Evolutionary conservation across 1,140 invertebrate species (phyloP).

Genomic region (Drosophila asahinai): DNA sequence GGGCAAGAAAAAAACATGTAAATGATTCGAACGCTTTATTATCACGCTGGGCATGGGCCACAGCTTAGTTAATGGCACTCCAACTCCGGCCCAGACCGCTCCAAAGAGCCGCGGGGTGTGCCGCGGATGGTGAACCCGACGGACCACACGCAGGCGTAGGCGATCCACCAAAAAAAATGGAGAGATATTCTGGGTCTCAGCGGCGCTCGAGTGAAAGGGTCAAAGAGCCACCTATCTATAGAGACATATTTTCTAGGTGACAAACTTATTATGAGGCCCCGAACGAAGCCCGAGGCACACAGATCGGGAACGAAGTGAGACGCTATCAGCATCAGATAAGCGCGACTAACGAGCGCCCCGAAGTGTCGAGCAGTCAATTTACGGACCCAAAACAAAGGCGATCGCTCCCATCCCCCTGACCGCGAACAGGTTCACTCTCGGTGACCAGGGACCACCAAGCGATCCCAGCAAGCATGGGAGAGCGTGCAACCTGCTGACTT

Average conservation of each 20-base stretch:
- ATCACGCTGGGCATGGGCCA: constrained; percentile 64
- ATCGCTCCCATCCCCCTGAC: constrained; percentile 2
- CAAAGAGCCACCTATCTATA: constrained; percentile 48
- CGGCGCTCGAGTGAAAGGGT: constrained; percentile 76
- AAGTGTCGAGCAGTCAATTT: constrained; percentile 82
- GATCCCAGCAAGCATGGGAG: constrained; percentile 47
- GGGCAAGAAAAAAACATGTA: constrained; percentile 52
- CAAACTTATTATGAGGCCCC: constrained; percentile 76
- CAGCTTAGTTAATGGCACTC: constrained; percentile 72
- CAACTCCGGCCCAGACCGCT: constrained; percentile 6
- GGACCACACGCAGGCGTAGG: constrained; percentile 66
- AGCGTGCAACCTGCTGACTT: constrained; percentile 75
- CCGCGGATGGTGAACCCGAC: constrained; percentile 13
- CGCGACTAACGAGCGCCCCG: constrained; percentile 58
- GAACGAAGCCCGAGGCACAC: constrained; percentile 10
- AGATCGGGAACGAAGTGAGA: constrained; percentile 65
- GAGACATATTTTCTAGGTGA: constrained; percentile 83
- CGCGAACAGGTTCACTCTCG: constrained; percentile 63
- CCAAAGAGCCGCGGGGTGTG: constrained; percentile 64
- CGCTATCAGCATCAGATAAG: constrained; percentile 79
- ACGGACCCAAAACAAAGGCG: constrained; percentile 80
- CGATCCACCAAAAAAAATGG: constrained; percentile 10
- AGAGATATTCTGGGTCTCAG: constrained; percentile 9
- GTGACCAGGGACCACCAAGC: constrained; percentile 72
- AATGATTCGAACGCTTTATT: constrained; percentile 75